Evolutionary conservation across 2,113 vertebrate species (phyloP).

Genomic region (Centrocercus urophasianus): DNA sequence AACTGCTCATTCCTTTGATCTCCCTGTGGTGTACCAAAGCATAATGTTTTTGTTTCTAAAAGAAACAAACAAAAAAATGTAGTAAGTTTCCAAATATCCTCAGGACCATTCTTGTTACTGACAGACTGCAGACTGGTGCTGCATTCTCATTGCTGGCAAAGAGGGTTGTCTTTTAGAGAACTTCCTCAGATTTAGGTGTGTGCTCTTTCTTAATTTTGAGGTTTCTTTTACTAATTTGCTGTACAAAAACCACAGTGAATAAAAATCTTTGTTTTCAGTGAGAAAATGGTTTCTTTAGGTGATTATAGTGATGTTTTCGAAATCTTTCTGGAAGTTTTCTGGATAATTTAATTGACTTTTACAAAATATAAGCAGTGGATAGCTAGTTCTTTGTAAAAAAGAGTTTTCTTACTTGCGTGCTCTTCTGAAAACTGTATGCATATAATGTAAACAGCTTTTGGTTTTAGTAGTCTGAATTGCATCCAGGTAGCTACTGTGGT

Average conservation of each 20-base stretch:
- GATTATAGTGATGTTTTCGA: background rate
- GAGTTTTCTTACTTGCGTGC: background rate
- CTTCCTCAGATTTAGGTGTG: background rate
- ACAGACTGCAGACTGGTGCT: background rate
- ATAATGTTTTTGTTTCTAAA: background rate
- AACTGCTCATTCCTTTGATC: background rate
- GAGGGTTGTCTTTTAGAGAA: background rate
- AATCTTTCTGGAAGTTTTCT: background rate
- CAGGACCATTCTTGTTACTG: background rate
- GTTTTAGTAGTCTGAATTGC: background rate
- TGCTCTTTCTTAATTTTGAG: background rate
- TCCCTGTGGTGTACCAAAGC: background rate
- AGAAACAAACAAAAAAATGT: conserved; percentile 5
- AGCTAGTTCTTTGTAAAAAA: fast-evolving
- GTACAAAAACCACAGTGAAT: background rate
- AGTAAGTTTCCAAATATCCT: conserved; percentile 26
- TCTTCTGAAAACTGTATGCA: background rate
- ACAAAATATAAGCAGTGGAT: background rate
- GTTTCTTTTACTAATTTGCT: conserved; percentile 26
- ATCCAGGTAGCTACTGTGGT: background rate
- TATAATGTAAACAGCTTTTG: background rate
- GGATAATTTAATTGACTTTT: background rate
- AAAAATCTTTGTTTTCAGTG: background rate
- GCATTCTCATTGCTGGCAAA: background rate
- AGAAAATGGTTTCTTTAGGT: background rate